Conservation (phyloP, 2,888 invertebrate genomes). For the Melieria omissa region DNA sequence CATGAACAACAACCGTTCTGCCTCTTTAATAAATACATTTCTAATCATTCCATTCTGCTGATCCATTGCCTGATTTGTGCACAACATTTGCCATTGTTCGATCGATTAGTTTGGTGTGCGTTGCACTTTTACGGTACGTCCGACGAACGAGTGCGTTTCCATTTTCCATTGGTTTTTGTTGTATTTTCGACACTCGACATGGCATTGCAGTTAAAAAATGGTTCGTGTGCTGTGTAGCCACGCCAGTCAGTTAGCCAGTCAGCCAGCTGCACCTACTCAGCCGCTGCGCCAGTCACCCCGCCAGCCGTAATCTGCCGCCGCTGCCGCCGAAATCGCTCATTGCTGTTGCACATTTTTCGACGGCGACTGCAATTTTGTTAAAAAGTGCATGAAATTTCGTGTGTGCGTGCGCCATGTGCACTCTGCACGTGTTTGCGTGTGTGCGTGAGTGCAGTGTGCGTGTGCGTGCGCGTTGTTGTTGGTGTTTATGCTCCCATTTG, state of each 20-base stretch:
- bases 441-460: constrained; percentile 28
- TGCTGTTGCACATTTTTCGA: constrained; percentile 41
- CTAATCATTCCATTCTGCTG: too few relatives aligned
- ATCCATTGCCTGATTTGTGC: too few relatives aligned
- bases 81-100: too few relatives aligned
- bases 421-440: constrained; percentile 28
- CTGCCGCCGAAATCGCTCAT: neutral
- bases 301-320: neutral
- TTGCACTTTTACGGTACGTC: neutral
- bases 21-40: too few relatives aligned
- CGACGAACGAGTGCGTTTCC: neutral
- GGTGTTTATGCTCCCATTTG: neutral
- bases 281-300: too few relatives aligned
- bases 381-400: constrained; percentile 54
- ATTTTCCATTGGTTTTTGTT: neutral
- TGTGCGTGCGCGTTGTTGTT: constrained; percentile 25
- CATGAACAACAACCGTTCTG: too few relatives aligned
- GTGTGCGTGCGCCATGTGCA: constrained; percentile 48
- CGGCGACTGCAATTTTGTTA: constrained; percentile 60
- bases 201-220: neutral
- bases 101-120: neutral
- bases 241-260: neutral
- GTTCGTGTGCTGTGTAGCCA: too few relatives aligned
- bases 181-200: neutral
- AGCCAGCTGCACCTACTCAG: neutral